A percentile compares a stretch with the other conserved stretches of the same genome.
Conservation (phyloP, 1,140 invertebrate genomes). For the Bombus sibiricus region DNA sequence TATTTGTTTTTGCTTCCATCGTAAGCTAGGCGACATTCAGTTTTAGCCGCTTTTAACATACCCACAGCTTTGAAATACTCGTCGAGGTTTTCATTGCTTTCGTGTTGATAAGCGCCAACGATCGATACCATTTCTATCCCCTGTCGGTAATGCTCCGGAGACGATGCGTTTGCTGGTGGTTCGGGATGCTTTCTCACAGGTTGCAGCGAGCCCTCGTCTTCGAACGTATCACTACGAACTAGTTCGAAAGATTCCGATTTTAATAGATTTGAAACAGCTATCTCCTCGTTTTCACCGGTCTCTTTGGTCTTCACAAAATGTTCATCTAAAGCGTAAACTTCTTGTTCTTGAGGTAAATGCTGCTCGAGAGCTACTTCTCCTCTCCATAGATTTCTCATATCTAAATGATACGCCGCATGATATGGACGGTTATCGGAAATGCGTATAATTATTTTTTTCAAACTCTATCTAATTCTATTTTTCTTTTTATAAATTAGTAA, state of each 20-base stretch:
- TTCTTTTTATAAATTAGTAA: not conserved
- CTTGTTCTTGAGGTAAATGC: conserved; percentile 4
- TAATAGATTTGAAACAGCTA: not conserved
- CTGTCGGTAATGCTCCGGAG: conserved; percentile 1
- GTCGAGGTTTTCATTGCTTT: conserved; percentile 86
- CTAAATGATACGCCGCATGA: conserved; percentile 16
- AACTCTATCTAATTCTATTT: not conserved
- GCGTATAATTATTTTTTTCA: not conserved
- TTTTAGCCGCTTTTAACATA: conserved; percentile 72
- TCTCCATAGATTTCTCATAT: conserved; percentile 40
- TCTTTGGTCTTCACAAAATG: not conserved
- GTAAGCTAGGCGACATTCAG: not conserved
- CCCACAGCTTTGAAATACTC: conserved; percentile 85
- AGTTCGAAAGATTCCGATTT: not conserved
- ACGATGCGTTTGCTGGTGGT: not conserved
- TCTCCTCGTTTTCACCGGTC: not conserved
- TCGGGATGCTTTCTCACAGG: not conserved
- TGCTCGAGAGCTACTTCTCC: conserved; percentile 16
- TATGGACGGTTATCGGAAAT: not conserved
- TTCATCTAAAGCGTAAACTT: not conserved
- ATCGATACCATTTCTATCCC: conserved; percentile 79
- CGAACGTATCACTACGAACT: not conserved
- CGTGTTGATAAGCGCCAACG: conserved; percentile 85
- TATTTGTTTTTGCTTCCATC: conserved; percentile 39
- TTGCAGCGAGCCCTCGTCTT: not conserved